Percentiles rank a stretch among this genome's conserved stretches.
Conservation (phyloP, 2,797 vertebrate species). For the Pantherophis vulpinus region DNA sequence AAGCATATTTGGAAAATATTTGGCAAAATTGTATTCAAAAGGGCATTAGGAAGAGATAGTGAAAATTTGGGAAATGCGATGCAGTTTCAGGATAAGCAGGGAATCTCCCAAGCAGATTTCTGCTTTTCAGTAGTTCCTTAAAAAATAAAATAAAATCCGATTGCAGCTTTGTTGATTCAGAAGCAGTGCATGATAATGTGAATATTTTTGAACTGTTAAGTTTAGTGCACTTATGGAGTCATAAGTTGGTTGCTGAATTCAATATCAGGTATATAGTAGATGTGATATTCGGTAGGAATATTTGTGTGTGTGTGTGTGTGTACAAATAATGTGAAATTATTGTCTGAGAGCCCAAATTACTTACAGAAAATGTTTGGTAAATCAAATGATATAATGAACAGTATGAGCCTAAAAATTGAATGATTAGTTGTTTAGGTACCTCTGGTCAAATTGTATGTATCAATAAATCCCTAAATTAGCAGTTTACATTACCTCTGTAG, state of each 20-base stretch:
- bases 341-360: background rate
- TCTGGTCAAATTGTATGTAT: background rate
- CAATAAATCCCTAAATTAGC: background rate
- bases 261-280: background rate
- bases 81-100: background rate
- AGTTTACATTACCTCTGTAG: background rate
- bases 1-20: background rate
- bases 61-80: background rate
- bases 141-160: background rate
- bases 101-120: background rate
- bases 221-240: background rate
- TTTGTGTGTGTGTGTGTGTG: background rate
- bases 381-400: background rate
- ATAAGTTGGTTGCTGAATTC: background rate
- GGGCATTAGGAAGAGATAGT: background rate
- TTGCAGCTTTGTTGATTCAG: background rate
- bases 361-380: background rate
- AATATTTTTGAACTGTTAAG: background rate
- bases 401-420: background rate
- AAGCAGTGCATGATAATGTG: background rate
- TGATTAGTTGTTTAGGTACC: background rate
- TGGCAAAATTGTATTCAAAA: background rate
- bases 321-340: background rate
- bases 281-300: background rate
- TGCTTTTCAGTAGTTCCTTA: background rate